phyloP scores from a whole-genome alignment of 2,797 vertebrate genomes.

The Channa striata region DNA sequence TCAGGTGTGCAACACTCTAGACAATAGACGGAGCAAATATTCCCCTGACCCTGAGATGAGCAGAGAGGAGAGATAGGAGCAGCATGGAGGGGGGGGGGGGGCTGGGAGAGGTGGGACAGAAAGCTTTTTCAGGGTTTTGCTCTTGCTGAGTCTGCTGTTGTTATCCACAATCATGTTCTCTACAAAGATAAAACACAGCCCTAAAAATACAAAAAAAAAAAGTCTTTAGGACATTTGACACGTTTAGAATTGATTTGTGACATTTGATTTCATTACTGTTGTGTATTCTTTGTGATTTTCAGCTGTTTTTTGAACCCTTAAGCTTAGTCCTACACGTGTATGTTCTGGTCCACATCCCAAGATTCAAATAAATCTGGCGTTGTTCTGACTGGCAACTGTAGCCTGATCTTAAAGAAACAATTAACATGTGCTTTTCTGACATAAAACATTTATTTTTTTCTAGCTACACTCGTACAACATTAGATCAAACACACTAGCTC shows the following conservation, averaged over 20 bases:
- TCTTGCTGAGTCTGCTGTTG: background rate
- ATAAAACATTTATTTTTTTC: background rate
- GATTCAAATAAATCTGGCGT: background rate
- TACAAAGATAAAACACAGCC: background rate
- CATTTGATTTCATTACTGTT: background rate
- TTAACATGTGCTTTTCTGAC: background rate
- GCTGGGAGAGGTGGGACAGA: background rate
- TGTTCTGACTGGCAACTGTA: background rate
- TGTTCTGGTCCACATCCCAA: background rate
- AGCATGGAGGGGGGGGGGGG: background rate
- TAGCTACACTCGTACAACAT: background rate
- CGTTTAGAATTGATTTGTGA: background rate
- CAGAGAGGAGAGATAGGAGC: constrained; percentile 13
- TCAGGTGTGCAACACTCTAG: constrained; percentile 64
- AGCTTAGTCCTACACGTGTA: background rate
- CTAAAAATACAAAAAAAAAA: no score
- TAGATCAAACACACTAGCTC: background rate
- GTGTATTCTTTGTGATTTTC: background rate
- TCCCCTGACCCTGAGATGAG: constrained; percentile 50
- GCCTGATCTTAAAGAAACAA: background rate
- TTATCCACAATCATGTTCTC: background rate
- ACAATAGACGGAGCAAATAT: constrained; percentile 73
- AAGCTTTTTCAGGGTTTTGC: background rate
- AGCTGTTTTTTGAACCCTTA: background rate
- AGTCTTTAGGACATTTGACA: background rate